Evolutionary conservation across 2,888 invertebrate species (phyloP).

Genomic region (Toxonevra muliebris): DNA sequence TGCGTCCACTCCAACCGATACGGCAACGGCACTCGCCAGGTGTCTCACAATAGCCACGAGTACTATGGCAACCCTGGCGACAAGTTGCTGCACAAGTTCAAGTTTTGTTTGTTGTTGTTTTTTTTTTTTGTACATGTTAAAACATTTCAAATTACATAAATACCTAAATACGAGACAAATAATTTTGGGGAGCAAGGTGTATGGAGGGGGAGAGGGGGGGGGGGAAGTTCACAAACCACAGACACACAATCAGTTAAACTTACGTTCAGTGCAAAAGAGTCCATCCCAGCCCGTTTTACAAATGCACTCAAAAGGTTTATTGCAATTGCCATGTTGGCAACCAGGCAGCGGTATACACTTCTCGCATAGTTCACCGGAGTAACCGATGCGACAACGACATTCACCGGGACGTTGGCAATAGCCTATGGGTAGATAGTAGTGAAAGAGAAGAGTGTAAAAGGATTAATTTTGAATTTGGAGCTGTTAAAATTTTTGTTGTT

Average conservation of each 20-base stretch:
- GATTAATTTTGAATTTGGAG: not conserved
- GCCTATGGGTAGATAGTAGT: slow-evolving; percentile 69
- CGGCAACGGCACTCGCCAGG: slow-evolving; percentile 91
- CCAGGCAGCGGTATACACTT: slow-evolving; percentile 87
- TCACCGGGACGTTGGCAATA: slow-evolving; percentile 89
- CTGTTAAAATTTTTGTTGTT: not conserved
- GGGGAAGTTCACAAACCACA: too few species aligned
- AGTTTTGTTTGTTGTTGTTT: too few species aligned
- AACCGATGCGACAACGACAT: slow-evolving; percentile 88
- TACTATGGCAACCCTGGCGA: slow-evolving; percentile 83
- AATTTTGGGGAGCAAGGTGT: not conserved
- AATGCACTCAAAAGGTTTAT: slow-evolving; percentile 85
- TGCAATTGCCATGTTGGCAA: slow-evolving; percentile 87
- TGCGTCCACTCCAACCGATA: slow-evolving; percentile 88
- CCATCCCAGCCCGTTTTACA: slow-evolving; percentile 90
- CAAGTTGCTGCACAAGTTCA: slow-evolving; percentile 77
- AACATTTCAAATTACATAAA: not conserved
- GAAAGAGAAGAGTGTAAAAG: not conserved
- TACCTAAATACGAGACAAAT: not conserved
- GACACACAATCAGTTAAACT: slow-evolving; percentile 62
- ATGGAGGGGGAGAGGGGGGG: too few species aligned
- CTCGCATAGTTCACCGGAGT: slow-evolving; percentile 85
- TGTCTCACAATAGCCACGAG: slow-evolving; percentile 85
- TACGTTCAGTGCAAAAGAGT: slow-evolving; percentile 87
- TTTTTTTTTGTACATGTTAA: not conserved